phyloP scores from a whole-genome alignment of 2,797 vertebrate genomes.

The Babyrousa celebensis region DNA sequence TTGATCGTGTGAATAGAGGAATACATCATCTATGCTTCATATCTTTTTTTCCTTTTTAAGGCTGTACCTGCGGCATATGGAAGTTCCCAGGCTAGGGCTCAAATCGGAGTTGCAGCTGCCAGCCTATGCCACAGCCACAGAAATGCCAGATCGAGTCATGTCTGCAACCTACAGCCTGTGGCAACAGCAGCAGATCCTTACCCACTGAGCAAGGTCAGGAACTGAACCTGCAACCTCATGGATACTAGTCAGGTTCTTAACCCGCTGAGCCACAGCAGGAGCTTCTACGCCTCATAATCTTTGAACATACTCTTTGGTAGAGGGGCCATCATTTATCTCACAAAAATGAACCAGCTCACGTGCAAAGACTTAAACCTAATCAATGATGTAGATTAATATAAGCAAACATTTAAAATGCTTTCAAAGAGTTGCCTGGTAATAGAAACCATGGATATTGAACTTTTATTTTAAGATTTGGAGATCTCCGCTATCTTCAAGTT shows the following conservation, averaged over 20 bases:
- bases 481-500: slow-evolving; percentile 23
- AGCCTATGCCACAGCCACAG: too few relatives aligned
- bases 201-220: too few relatives aligned
- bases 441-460: neutral
- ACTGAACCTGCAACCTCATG: too few relatives aligned
- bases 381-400: slow-evolving; percentile 49
- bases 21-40: neutral
- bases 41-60: neutral
- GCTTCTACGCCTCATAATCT: too few relatives aligned
- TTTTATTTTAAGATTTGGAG: slow-evolving; percentile 33
- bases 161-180: too few relatives aligned
- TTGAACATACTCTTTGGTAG: neutral
- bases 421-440: slow-evolving; percentile 51
- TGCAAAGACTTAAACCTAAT: neutral
- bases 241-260: too few relatives aligned
- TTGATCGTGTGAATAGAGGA: neutral
- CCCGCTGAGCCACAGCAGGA: too few relatives aligned
- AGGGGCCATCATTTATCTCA: neutral
- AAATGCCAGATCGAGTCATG: too few relatives aligned
- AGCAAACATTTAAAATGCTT: slow-evolving; percentile 51
- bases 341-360: neutral
- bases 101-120: too few relatives aligned
- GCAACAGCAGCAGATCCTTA: too few relatives aligned
- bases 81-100: too few relatives aligned
- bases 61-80: too few relatives aligned